Base-by-base conservation (phyloP, 1,140 invertebrate genomes). In the Zaprionus camerounensis region DNA sequence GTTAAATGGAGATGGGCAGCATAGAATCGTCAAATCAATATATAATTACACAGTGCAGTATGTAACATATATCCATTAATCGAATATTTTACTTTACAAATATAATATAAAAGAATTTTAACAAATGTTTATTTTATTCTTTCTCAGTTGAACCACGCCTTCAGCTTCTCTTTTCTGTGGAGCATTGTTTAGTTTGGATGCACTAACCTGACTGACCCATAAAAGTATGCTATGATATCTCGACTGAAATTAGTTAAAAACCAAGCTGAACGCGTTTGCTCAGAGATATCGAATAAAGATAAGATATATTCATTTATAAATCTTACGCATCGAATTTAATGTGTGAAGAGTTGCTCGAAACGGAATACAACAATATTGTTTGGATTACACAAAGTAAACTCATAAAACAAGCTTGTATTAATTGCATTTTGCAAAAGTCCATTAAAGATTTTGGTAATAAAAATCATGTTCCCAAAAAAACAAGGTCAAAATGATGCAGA, bases 401-500 rank as follows among this genome's bases (percentile, higher is more conserved):
- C 22, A 78, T 88, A 70, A 81, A 76, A 71, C 49, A 68, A 1
- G 41, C 36, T 67, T 70, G 51, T 62, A 81, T 78, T 87, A 88
- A 87, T 87, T 88, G 88, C 68, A 73, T 53, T 76, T 70, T 76
- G 79, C 44, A 71, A 65, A 68, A 24, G 34, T 22, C 62, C 66
- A 79, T 88, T 74, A 84, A 84, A 78, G 59, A 66, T 67, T 20
- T 56, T 44, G 36, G 38, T 66, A 66, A 66, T 66, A 66, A 66
- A 66, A 66, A 22, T 41, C 13, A 22, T 11, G 12, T 24, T 6
- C 3, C 38, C 20, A 57, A 53, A 68, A 76, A 88, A 88, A 90
- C 75, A 81, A 88, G 84, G 85, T 88, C 84, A 88, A 38, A 62
- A 11, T 38, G 26, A 63, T 44, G 15, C 34, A 38, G 17, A 51